Conservation (phyloP, 2,888 invertebrate genomes). For the Dasysyrphus albostriatus region DNA sequence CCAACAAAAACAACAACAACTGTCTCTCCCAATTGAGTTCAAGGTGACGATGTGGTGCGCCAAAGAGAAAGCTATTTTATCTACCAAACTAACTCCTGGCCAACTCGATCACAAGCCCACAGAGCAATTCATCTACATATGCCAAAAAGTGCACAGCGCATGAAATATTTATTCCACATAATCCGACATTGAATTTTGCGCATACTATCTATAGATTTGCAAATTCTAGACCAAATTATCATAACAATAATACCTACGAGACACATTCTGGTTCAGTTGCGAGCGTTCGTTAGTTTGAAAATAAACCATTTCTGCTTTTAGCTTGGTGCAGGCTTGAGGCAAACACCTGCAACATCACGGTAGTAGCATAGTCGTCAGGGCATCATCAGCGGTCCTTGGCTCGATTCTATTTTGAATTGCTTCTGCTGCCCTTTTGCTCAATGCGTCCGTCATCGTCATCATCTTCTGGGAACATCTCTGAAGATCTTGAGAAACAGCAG, state of each 20-base stretch:
- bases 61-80: conserved; percentile 48
- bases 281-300: conserved; percentile 53
- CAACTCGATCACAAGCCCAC: conserved; percentile 41
- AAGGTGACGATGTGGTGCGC: conserved; percentile 68
- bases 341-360: conserved; percentile 63
- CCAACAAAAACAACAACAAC: neutral
- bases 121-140: conserved; percentile 65
- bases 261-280: conserved; percentile 12
- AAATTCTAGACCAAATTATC: conserved; percentile 70
- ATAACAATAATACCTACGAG: conserved; percentile 57
- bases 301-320: conserved; percentile 37
- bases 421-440: conserved; percentile 54
- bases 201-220: conserved; percentile 32
- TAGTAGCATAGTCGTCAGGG: conserved; percentile 8
- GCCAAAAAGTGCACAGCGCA: conserved; percentile 39
- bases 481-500: conserved; percentile 1
- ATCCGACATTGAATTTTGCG: conserved; percentile 64
- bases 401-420: conserved; percentile 69
- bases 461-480: conserved; percentile 63
- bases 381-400: conserved; percentile 44
- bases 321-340: conserved; percentile 25
- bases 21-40: conserved; percentile 62
- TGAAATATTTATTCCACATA: conserved; percentile 59
- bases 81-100: conserved; percentile 24
- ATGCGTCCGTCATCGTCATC: neutral